Percentiles rank a stretch among this genome's conserved stretches.
Conservation (phyloP, 2,888 invertebrate genomes). For the Plusia festucae region DNA sequence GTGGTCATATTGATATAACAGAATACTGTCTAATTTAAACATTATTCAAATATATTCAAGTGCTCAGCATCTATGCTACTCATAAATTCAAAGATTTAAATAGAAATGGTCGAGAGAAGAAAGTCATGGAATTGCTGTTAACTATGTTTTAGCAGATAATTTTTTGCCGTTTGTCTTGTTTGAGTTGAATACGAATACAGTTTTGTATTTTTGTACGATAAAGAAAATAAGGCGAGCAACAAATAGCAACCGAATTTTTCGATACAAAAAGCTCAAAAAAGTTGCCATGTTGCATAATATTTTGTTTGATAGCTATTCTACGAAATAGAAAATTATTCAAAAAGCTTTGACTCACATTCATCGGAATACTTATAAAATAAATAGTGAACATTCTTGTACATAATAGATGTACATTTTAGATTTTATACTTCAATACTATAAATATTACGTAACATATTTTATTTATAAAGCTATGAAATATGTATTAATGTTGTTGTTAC, state of each 20-base stretch:
- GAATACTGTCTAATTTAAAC: slow-evolving; percentile 3
- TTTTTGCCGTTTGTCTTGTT: neutral
- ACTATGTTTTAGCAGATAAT: neutral
- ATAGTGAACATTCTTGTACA: neutral
- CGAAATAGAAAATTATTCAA: slow-evolving; percentile 4
- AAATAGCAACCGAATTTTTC: slow-evolving; percentile 2
- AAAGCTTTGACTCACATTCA: neutral
- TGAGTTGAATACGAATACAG: neutral
- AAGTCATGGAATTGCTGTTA: slow-evolving; percentile 2
- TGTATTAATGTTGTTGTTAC: slow-evolving; percentile 1
- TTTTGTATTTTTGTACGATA: slow-evolving; percentile 4
- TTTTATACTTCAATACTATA: neutral
- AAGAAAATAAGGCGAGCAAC: neutral
- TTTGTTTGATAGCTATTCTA: slow-evolving; percentile 2
- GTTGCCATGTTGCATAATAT: neutral
- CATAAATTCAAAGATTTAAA: slow-evolving; percentile 2
- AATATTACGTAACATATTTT: slow-evolving; percentile 1
- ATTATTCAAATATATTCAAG: slow-evolving; percentile 4
- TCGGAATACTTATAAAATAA: neutral
- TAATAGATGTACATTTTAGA: neutral
- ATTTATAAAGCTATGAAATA: neutral
- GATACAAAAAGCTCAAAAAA: neutral
- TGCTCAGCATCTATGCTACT: slow-evolving; percentile 4
- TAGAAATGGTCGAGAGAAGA: neutral
- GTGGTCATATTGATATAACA: neutral